phyloP scores from a whole-genome alignment of 1,140 invertebrate species.

The Cotesia glomerata region DNA sequence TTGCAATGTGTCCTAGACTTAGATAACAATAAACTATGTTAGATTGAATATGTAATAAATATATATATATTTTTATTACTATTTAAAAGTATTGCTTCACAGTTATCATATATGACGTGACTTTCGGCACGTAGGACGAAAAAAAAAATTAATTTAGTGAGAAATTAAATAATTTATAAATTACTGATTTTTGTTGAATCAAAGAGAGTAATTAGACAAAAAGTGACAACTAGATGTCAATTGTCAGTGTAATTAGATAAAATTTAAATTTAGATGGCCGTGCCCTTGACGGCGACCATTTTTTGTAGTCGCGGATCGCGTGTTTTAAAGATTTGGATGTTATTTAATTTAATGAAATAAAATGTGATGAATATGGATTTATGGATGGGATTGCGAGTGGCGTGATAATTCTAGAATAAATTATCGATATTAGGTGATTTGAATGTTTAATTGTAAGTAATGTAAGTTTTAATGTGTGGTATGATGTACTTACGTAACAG shows the following conservation, averaged over 20 bases:
- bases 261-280: not conserved
- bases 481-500: constrained; percentile 45
- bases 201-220: not conserved
- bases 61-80: too few relatives aligned
- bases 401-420: not conserved
- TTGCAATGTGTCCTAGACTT: not conserved
- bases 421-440: not conserved
- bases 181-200: too few relatives aligned
- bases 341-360: not conserved
- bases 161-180: too few relatives aligned
- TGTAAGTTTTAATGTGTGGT: not conserved
- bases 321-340: not conserved
- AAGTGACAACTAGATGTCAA: not conserved
- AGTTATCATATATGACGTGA: too few relatives aligned
- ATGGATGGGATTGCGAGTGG: not conserved
- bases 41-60: not conserved
- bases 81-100: too few relatives aligned
- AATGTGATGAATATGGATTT: not conserved
- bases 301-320: not conserved
- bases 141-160: too few relatives aligned
- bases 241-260: not conserved
- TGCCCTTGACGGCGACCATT: not conserved
- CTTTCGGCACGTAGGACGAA: too few relatives aligned
- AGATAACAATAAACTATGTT: not conserved
- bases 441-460: too few relatives aligned